These are phyloP conservation scores for Perca schrenkii DNA, from an alignment of 2,113 vertebrate genomes.

Conservation along the genomic window DNA sequence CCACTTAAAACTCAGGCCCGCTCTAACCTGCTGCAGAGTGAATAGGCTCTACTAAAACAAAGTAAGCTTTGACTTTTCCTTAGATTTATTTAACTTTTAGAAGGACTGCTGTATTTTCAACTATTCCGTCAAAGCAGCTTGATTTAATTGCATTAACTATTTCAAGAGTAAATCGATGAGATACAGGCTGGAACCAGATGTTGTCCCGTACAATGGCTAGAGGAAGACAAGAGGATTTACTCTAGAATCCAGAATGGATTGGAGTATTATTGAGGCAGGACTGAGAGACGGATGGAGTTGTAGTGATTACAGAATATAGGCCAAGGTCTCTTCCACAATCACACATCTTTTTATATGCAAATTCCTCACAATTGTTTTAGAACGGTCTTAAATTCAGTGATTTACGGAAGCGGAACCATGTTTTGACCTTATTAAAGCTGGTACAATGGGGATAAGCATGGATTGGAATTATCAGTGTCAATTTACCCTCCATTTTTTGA, in stretches of 20 bases:
- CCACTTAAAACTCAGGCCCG: slow-evolving; percentile 16
- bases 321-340: slow-evolving; percentile 66
- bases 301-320: slow-evolving; percentile 68
- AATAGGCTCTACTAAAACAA: slow-evolving; percentile 4
- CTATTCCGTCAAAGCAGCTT: slow-evolving; percentile 26
- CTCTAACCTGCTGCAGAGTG: slow-evolving; percentile 1
- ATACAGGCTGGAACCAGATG: slow-evolving; percentile 54
- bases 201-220: slow-evolving; percentile 28
- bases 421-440: slow-evolving; percentile 65
- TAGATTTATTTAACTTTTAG: neutral
- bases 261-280: slow-evolving; percentile 51
- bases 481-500: slow-evolving; percentile 37
- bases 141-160: slow-evolving; percentile 35
- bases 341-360: slow-evolving; percentile 65
- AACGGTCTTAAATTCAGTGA: slow-evolving; percentile 56
- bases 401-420: slow-evolving; percentile 38
- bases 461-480: slow-evolving; percentile 53
- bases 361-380: slow-evolving; percentile 65
- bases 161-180: slow-evolving; percentile 38
- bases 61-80: neutral
- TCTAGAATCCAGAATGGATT: slow-evolving; percentile 23
- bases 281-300: slow-evolving; percentile 60
- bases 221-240: slow-evolving; percentile 56
- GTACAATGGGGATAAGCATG: slow-evolving; percentile 40
- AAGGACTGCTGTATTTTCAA: neutral